These are phyloP conservation scores for Pithys albifrons DNA, from an alignment of 2,113 vertebrate species.

Conservation along the genomic window DNA sequence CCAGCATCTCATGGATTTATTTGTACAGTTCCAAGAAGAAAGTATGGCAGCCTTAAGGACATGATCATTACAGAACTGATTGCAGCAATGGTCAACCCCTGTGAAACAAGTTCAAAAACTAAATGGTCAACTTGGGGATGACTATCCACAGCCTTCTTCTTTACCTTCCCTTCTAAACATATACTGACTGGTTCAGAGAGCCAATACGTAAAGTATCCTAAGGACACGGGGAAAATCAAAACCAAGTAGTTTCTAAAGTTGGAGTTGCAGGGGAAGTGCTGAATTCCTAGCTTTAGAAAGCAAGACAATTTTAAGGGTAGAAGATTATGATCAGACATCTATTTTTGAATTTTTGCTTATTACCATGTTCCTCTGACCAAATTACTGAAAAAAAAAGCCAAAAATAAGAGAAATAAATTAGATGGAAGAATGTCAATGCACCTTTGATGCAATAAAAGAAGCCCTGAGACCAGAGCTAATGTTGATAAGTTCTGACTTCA, in stretches of 20 bases:
- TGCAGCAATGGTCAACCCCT: background rate
- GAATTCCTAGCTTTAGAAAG: background rate
- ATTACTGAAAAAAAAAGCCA: background rate
- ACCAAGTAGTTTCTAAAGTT: background rate
- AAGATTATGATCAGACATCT: constrained; percentile 28
- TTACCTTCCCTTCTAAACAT: background rate
- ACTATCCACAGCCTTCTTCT: background rate
- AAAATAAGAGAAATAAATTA: constrained; percentile 32
- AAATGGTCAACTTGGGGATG: background rate
- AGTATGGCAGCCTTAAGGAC: background rate
- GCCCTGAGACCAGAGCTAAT: background rate
- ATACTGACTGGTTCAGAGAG: background rate
- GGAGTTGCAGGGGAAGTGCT: background rate
- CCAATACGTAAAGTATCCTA: background rate
- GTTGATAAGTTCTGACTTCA: constrained; percentile 52
- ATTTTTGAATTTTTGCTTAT: constrained; percentile 48
- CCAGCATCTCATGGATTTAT: background rate
- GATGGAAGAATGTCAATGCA: constrained; percentile 24
- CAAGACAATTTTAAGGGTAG: constrained; percentile 1
- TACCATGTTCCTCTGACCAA: constrained; percentile 3
- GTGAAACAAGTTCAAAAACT: background rate
- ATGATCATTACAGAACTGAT: background rate
- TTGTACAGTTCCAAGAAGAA: background rate
- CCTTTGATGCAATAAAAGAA: constrained; percentile 46
- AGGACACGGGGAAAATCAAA: background rate